Conservation (phyloP, 2,888 invertebrate genomes). For the Calliopum simillimum region DNA sequence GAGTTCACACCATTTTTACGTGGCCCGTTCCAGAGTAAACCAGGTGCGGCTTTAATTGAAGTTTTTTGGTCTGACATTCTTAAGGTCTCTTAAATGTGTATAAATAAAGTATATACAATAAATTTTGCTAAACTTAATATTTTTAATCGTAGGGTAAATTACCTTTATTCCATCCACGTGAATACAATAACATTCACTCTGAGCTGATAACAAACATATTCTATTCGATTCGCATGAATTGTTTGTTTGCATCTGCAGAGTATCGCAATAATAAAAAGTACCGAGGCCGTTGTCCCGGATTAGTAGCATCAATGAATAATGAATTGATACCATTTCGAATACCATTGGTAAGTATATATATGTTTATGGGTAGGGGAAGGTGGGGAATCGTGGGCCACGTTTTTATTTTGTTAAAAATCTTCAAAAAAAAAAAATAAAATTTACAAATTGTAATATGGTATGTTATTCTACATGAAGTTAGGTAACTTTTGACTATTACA, state of each 20-base stretch:
- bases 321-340: constrained; percentile 59
- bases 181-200: constrained; percentile 72
- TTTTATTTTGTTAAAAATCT: no score
- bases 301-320: constrained; percentile 54
- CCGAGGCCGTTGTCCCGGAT: constrained; percentile 60
- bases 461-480: no score
- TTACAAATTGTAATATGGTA: no score
- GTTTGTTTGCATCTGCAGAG: constrained; percentile 77
- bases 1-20: constrained; percentile 73
- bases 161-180: constrained; percentile 69
- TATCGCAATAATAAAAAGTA: constrained; percentile 66
- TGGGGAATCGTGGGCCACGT: neutral
- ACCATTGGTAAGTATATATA: constrained; percentile 57
- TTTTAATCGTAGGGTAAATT: constrained; percentile 65
- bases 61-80: constrained; percentile 72
- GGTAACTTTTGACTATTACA: no score
- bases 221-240: constrained; percentile 75
- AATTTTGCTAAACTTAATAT: no score
- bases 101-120: neutral
- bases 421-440: no score
- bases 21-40: constrained; percentile 78
- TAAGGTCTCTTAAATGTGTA: constrained; percentile 59
- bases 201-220: constrained; percentile 80
- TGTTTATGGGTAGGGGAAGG: no score
- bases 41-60: constrained; percentile 72